phyloP scores from a whole-genome alignment of 2,888 invertebrate genomes.

The Dastarcus helophoroides region DNA sequence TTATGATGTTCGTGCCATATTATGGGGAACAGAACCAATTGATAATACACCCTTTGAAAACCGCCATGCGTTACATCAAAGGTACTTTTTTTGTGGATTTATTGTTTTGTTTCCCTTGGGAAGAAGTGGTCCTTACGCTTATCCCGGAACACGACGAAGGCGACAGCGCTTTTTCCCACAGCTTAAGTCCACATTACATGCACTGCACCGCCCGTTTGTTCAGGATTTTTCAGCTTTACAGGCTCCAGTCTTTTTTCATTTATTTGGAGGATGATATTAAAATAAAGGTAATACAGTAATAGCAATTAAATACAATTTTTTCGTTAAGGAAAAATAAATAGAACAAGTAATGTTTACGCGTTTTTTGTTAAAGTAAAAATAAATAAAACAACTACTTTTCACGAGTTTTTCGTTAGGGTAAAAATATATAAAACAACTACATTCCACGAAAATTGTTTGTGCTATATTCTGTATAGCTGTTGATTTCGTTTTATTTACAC shows the following conservation, averaged over 20 bases:
- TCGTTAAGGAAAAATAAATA: too few species aligned
- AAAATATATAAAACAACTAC: too few species aligned
- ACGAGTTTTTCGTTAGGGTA: too few species aligned
- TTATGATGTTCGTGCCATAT: constrained; percentile 43
- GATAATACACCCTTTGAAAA: constrained; percentile 43
- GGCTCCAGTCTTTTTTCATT: constrained; percentile 37
- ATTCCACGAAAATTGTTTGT: neutral
- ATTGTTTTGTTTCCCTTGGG: constrained; percentile 42
- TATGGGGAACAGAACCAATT: constrained; percentile 41
- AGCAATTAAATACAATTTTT: too few species aligned
- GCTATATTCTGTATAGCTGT: constrained; percentile 3
- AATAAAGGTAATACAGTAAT: constrained; percentile 39
- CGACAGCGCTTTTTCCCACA: constrained; percentile 28
- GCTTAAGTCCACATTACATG: constrained; percentile 29
- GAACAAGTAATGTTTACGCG: too few species aligned
- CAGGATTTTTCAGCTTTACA: constrained; percentile 39
- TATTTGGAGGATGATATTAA: constrained; percentile 39
- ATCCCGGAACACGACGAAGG: constrained; percentile 35
- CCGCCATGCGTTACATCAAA: constrained; percentile 41
- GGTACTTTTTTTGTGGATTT: constrained; percentile 39
- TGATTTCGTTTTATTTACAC: constrained; percentile 3
- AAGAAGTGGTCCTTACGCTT: constrained; percentile 31
- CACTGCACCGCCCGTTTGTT: constrained; percentile 35
- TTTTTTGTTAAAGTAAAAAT: too few species aligned
- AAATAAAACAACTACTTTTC: too few species aligned